Evolutionary conservation across 64 coral and sea anemone species (phyloP), one percentile per base, ranked within the genome.

Genomic region (Montipora capricornis): DNA sequence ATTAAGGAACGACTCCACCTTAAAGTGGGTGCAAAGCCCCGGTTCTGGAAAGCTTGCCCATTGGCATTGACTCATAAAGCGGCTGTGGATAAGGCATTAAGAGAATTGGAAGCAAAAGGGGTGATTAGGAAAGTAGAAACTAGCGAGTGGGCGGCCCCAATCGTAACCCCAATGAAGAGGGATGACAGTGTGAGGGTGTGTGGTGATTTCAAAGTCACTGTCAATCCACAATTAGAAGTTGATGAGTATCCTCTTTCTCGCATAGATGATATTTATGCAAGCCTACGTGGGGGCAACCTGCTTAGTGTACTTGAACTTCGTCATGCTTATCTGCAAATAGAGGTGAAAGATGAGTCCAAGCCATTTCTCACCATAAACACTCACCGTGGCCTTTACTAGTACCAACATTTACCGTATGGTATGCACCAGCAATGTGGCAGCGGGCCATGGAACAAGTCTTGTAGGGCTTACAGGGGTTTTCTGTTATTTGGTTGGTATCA

Each of bases 291-390:
- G 37, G 76, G 52, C 1, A 80, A 10, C 44, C 24, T 69, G 77
- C 81, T 91, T 60, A 80, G 55, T 10, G 22, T 53, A 3, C 2
- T 73, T 71, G 77, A 91, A 61, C 64, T 91, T 19, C 15, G 19
- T 7, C 77, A 91, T 7, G 64, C 89, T n/a, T 91, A 91, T 24
- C 13, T 80, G 50, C 89, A 91, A 74, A 81, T 91, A 61, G 55
- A 71, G 59, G 55, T 91, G 8, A 78, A 91, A 46, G 89, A 91
- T 2, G 55, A 80, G 1, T 80, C 78, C 0, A 80, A 50, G 57
- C 76, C 55, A 16, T 91, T 19, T 29, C 62, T 91, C 17, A 91
- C 89, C 17, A 69, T 82, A 0, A 91, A 81, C 79, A 91, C 77
- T 26, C 6, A 9, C 26, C 78, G 19, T 13, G 77, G 89, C 37